Conservation (phyloP, 2,888 invertebrate genomes). For the Drosophila anomalata region DNA sequence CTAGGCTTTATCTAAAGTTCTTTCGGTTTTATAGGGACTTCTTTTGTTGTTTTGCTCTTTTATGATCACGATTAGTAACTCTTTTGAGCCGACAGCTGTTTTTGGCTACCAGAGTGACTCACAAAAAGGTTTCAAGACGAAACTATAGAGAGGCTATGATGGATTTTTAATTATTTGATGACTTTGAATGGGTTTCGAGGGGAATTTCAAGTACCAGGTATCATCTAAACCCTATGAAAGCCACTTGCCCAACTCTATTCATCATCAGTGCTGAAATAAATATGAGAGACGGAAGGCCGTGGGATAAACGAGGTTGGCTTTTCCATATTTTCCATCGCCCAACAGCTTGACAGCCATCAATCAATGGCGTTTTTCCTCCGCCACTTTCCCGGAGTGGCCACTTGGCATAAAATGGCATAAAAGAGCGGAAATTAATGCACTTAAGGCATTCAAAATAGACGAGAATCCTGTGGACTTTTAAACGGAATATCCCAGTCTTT, state of each 20-base stretch:
- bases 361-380: constrained; percentile 43
- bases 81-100: neutral
- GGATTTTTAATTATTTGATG: neutral
- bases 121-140: neutral
- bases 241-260: constrained; percentile 14
- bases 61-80: neutral
- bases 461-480: constrained; percentile 14
- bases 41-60: neutral
- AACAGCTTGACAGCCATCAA: constrained; percentile 65
- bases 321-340: constrained; percentile 55
- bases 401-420: constrained; percentile 61
- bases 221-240: neutral
- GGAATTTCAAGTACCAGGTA: neutral
- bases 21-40: constrained; percentile 4
- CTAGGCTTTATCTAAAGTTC: constrained; percentile 3
- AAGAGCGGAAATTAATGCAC: constrained; percentile 78
- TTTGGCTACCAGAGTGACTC: neutral
- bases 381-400: constrained; percentile 47
- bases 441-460: constrained; percentile 64
- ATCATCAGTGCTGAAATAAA: constrained; percentile 14
- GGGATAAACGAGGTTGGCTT: neutral
- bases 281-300: neutral
- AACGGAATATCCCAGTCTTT: constrained; percentile 49
- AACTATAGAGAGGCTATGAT: neutral
- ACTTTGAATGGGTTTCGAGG: neutral